Evolutionary conservation across 2,888 invertebrate genomes (phyloP).

Genomic region (Allacma fusca): DNA sequence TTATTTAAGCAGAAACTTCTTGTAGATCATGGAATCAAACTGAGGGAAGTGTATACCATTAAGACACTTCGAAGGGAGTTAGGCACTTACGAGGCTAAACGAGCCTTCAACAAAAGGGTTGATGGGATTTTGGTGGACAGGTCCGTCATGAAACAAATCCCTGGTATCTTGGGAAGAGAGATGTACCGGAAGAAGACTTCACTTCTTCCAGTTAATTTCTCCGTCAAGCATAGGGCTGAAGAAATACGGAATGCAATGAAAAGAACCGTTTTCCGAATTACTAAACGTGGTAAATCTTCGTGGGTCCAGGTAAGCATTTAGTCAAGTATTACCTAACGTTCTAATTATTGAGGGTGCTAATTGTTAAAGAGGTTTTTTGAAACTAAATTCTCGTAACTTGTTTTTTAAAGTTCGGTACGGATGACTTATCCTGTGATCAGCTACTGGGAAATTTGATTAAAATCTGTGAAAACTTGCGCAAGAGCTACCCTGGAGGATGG

Average conservation of each 20-base stretch:
- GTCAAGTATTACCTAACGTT: no score
- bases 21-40: slow-evolving; percentile 47
- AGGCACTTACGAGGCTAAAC: slow-evolving; percentile 55
- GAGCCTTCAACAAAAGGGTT: slow-evolving; percentile 52
- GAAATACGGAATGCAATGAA: slow-evolving; percentile 53
- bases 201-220: slow-evolving; percentile 47
- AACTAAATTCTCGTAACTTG: no score
- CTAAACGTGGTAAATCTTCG: no score
- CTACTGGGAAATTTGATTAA: slow-evolving; percentile 51
- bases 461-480: slow-evolving; percentile 49
- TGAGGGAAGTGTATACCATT: slow-evolving; percentile 58
- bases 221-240: slow-evolving; percentile 44
- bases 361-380: no score
- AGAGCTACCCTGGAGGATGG: slow-evolving; percentile 58
- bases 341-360: no score
- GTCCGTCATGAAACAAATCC: slow-evolving; percentile 53
- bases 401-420: slow-evolving; percentile 56
- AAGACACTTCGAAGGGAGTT: slow-evolving; percentile 58
- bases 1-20: slow-evolving; percentile 51
- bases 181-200: slow-evolving; percentile 56
- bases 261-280: slow-evolving; percentile 55
- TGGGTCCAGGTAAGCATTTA: no score
- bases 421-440: slow-evolving; percentile 50
- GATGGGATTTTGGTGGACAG: slow-evolving; percentile 55
- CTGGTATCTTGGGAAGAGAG: slow-evolving; percentile 55